These are phyloP conservation scores for Herminia tarsipennalis DNA, from an alignment of 2,888 invertebrate species.

Conservation along the genomic window DNA sequence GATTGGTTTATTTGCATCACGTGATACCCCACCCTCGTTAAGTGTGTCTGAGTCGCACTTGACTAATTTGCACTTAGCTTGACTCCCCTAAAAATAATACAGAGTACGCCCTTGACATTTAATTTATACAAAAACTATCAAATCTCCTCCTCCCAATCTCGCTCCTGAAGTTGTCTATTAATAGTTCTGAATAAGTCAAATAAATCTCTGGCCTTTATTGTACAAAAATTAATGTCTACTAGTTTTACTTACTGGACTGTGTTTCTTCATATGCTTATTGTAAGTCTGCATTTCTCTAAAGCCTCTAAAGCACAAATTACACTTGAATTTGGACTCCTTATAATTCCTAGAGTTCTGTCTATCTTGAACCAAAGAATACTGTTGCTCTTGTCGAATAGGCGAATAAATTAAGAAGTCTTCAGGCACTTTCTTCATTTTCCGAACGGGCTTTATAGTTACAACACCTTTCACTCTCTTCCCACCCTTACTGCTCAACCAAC, in stretches of 20 bases:
- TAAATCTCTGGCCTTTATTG: too few species aligned
- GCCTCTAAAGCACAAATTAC: constrained; percentile 69
- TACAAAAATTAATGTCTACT: too few species aligned
- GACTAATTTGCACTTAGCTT: too few species aligned
- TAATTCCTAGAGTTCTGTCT: constrained; percentile 68
- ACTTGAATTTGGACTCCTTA: constrained; percentile 65
- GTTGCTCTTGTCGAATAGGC: constrained; percentile 69
- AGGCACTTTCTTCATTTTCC: constrained; percentile 53
- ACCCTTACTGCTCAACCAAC: constrained; percentile 57
- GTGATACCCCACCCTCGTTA: too few species aligned
- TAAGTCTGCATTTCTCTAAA: constrained; percentile 64
- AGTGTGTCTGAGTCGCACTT: too few species aligned
- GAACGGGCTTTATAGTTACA: constrained; percentile 44
- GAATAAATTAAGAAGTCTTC: constrained; percentile 63
- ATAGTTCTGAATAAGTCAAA: too few species aligned
- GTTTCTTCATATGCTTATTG: constrained; percentile 76
- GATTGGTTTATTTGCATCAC: too few species aligned
- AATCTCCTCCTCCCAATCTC: too few species aligned
- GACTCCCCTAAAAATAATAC: too few species aligned
- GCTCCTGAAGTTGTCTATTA: too few species aligned
- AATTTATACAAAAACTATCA: too few species aligned
- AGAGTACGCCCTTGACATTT: too few species aligned
- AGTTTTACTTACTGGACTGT: constrained; percentile 68
- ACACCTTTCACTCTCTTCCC: constrained; percentile 49
- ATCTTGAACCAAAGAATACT: constrained; percentile 62